These are phyloP conservation scores for Ernsta delagoae DNA, from an alignment of 2,888 invertebrate species.

Conservation along the genomic window DNA sequence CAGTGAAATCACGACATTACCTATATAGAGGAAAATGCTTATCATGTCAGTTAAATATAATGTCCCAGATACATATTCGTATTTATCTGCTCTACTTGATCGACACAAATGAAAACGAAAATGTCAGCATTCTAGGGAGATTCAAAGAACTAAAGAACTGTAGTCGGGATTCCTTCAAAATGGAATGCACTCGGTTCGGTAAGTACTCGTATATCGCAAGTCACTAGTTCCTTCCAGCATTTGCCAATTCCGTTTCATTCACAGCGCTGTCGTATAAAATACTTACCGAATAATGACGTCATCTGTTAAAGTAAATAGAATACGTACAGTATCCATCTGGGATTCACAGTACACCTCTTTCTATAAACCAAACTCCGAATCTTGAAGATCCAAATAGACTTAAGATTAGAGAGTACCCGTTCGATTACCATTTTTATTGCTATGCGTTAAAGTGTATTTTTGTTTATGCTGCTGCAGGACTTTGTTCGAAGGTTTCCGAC, in stretches of 20 bases:
- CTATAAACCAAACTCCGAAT: conserved; percentile 67
- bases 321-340: conserved; percentile 75
- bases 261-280: conserved; percentile 56
- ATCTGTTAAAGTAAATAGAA: conserved; percentile 79
- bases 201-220: conserved; percentile 4
- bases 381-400: conserved; percentile 44
- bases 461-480: conserved; percentile 31
- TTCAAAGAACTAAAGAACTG: not conserved
- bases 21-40: no score
- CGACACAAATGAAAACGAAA: no score
- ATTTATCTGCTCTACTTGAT: no score
- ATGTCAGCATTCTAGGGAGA: no score
- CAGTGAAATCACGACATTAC: no score
- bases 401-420: conserved; percentile 38
- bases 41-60: no score
- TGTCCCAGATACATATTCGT: no score
- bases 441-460: conserved; percentile 43
- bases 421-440: not conserved
- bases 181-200: not conserved
- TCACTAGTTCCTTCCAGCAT: conserved; percentile 35
- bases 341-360: conserved; percentile 76
- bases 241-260: conserved; percentile 46
- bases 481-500: conserved; percentile 50
- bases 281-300: conserved; percentile 72
- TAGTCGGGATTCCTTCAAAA: not conserved